A percentile compares a stretch with the other conserved stretches of the same genome.
These are phyloP conservation scores for Latrodectus hesperus DNA, from an alignment of 2,888 invertebrate species.

Conservation along the genomic window DNA sequence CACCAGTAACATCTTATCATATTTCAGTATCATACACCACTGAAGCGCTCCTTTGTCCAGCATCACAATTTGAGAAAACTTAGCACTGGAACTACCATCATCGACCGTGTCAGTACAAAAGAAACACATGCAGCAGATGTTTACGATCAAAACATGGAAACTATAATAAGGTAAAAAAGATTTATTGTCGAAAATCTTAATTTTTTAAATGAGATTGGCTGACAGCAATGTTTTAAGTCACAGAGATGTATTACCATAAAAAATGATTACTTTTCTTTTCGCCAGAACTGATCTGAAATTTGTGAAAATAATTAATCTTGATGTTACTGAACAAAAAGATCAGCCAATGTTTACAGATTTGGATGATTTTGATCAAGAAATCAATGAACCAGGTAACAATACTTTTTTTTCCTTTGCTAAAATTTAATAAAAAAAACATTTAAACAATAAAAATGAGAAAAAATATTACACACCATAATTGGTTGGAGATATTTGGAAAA, in stretches of 20 bases:
- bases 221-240: too few relatives aligned
- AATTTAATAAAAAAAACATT: too few relatives aligned
- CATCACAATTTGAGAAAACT: slow-evolving; percentile 18
- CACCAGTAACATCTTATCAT: not conserved
- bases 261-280: not conserved
- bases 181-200: too few relatives aligned
- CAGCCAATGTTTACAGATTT: slow-evolving; percentile 13
- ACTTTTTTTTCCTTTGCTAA: not conserved
- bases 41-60: slow-evolving; percentile 23
- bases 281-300: slow-evolving; percentile 12
- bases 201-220: too few relatives aligned
- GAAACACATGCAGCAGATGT: slow-evolving; percentile 37
- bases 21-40: not conserved
- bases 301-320: not conserved
- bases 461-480: too few relatives aligned
- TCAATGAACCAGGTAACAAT: slow-evolving; percentile 31
- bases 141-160: slow-evolving; percentile 54
- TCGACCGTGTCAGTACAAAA: slow-evolving; percentile 19
- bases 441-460: too few relatives aligned
- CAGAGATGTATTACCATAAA: too few relatives aligned
- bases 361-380: slow-evolving; percentile 11
- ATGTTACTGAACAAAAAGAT: not conserved
- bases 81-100: not conserved
- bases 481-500: too few relatives aligned
- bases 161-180: slow-evolving; percentile 21